Evolutionary conservation across 1,140 invertebrate genomes (phyloP).

Genomic region (Hormaphis cornu): DNA sequence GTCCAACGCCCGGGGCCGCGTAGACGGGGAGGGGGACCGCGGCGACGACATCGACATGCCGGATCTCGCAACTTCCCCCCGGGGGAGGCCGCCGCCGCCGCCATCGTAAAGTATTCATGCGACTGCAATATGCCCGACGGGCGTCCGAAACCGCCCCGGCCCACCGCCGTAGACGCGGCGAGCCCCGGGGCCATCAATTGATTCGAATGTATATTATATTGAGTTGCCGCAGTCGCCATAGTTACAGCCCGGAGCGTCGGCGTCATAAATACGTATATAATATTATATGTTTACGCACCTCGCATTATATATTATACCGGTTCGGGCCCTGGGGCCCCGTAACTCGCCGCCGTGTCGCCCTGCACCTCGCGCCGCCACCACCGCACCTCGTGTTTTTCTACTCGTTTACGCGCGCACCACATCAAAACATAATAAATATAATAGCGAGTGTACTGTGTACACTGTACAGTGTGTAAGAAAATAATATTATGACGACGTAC

Average conservation of each 20-base stretch:
- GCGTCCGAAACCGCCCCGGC: not conserved
- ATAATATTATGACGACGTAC: too few species aligned
- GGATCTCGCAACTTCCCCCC: slow-evolving; percentile 29
- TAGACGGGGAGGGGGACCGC: not conserved
- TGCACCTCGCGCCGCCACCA: not conserved
- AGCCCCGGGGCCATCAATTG: slow-evolving; percentile 18
- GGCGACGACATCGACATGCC: slow-evolving; percentile 21
- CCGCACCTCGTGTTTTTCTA: not conserved
- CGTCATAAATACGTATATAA: not conserved
- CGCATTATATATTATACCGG: not conserved
- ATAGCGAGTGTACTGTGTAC: not conserved
- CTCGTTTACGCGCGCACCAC: not conserved
- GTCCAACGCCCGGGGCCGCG: slow-evolving; percentile 15
- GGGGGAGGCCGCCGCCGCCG: slow-evolving; percentile 9
- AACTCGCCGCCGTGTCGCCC: not conserved
- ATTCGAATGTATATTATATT: slow-evolving; percentile 22
- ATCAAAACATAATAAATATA: not conserved
- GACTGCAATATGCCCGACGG: slow-evolving; percentile 10
- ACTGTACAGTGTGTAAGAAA: too few species aligned
- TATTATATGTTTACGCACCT: not conserved
- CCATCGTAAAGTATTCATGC: slow-evolving; percentile 16
- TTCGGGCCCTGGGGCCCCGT: not conserved
- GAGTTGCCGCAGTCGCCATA: slow-evolving; percentile 4
- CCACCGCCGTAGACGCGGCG: not conserved
- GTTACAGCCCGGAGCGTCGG: slow-evolving; percentile 3